These are phyloP conservation scores for Lithobates pipiens DNA, from an alignment of 2,797 vertebrate genomes.

Conservation along the genomic window DNA sequence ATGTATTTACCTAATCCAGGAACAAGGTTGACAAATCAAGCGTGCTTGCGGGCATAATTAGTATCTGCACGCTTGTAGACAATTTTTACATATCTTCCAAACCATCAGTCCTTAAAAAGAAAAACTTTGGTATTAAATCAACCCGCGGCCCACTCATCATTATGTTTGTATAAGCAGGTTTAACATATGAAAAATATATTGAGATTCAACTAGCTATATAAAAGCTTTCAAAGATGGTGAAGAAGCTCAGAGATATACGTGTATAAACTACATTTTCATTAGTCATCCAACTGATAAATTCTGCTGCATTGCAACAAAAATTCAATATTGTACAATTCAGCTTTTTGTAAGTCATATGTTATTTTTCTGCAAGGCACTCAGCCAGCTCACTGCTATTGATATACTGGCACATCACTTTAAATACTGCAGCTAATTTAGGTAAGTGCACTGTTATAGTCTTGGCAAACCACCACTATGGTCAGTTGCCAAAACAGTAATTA, in stretches of 20 bases:
- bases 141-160: neutral
- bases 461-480: conserved; percentile 32
- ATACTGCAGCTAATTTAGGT: conserved; percentile 63
- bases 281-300: conserved; percentile 38
- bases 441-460: conserved; percentile 64
- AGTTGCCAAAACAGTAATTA: conserved; percentile 64
- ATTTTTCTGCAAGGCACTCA: conserved; percentile 61
- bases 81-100: conserved; percentile 39
- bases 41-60: conserved; percentile 25
- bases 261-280: conserved; percentile 34
- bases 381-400: conserved; percentile 55
- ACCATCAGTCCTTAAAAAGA: conserved; percentile 15
- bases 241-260: conserved; percentile 17
- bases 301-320: conserved; percentile 46
- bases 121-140: neutral
- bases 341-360: conserved; percentile 65
- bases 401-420: conserved; percentile 53
- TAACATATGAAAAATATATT: neutral
- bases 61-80: conserved; percentile 4
- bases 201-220: neutral
- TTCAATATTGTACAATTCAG: conserved; percentile 28
- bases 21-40: conserved; percentile 47
- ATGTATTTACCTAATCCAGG: conserved; percentile 44
- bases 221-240: neutral
- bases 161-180: neutral